A percentile compares a stretch with the other conserved stretches of the same genome.
These are phyloP conservation scores for Arenaria interpres DNA, from an alignment of 2,113 vertebrate genomes.

Conservation along the genomic window DNA sequence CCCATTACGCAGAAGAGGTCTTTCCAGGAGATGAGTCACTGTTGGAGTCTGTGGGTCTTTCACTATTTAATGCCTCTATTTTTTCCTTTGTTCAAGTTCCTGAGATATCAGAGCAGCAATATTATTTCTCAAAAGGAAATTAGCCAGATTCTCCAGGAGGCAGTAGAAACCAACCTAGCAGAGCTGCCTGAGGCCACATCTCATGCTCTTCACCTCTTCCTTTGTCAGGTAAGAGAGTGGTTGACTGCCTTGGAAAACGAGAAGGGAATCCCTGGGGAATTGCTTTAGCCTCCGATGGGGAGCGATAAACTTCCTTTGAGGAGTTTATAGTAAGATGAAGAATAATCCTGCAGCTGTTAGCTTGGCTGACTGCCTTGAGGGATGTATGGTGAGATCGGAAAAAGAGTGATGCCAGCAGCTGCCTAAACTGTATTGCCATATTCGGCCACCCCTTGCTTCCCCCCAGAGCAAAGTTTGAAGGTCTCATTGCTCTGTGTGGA, in stretches of 20 bases:
- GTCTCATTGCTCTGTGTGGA: background rate
- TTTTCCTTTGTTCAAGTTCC: constrained; percentile 75
- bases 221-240: constrained; percentile 81
- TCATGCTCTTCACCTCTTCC: constrained; percentile 78
- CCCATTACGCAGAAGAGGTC: background rate
- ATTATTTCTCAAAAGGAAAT: constrained; percentile 80
- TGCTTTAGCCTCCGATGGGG: background rate
- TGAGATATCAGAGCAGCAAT: constrained; percentile 74
- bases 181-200: constrained; percentile 75
- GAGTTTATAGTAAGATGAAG: background rate
- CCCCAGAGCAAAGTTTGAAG: background rate
- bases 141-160: constrained; percentile 76
- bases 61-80: background rate
- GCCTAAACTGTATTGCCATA: background rate
- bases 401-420: background rate
- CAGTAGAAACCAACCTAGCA: constrained; percentile 74
- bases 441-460: background rate
- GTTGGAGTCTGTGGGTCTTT: background rate
- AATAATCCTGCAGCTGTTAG: background rate
- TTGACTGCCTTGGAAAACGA: background rate
- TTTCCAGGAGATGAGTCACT: background rate
- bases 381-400: background rate
- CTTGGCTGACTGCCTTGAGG: background rate
- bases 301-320: background rate
- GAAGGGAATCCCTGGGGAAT: background rate